These are phyloP conservation scores for Diachasmimorpha longicaudata DNA, from an alignment of 1,140 invertebrate species.

Conservation along the genomic window DNA sequence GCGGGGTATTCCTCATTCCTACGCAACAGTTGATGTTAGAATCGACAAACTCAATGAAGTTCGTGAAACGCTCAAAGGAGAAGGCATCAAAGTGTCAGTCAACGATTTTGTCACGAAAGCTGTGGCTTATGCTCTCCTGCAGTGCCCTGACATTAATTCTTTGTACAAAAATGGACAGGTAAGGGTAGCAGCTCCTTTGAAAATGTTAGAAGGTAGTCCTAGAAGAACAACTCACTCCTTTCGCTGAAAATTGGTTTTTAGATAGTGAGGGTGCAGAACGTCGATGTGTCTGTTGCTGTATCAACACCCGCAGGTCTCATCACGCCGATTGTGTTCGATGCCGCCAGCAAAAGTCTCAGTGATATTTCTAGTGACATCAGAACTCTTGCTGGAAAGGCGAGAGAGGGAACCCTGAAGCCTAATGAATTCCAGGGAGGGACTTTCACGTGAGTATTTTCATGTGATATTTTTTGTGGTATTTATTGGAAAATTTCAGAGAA, in stretches of 20 bases:
- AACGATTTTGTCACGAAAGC: conserved; percentile 99
- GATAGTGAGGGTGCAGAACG: conserved; percentile 70
- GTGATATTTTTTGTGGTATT: too few species aligned
- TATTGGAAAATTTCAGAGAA: too few species aligned
- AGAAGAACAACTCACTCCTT: too few species aligned
- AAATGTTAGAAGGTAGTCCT: too few species aligned
- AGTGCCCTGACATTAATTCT: conserved; percentile 91
- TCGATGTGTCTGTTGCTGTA: conserved; percentile 96
- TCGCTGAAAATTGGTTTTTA: conserved; percentile 41
- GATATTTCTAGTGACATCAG: conserved; percentile 87
- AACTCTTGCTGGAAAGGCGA: conserved; percentile 86
- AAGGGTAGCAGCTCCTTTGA: not conserved
- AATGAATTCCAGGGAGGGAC: conserved; percentile 95
- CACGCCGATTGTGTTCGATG: conserved; percentile 96
- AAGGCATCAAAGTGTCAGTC: conserved; percentile 85
- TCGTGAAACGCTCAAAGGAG: conserved; percentile 73
- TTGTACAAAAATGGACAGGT: conserved; percentile 55
- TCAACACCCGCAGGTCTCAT: conserved; percentile 95
- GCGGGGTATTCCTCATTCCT: conserved; percentile 93
- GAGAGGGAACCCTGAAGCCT: conserved; percentile 91
- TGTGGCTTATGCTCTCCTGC: conserved; percentile 82
- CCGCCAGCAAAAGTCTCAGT: conserved; percentile 86
- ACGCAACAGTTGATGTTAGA: conserved; percentile 84
- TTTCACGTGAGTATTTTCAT: conserved; percentile 49
- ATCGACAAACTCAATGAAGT: conserved; percentile 70